phyloP scores from a whole-genome alignment of 2,888 invertebrate genomes.

The Sesia apiformis region DNA sequence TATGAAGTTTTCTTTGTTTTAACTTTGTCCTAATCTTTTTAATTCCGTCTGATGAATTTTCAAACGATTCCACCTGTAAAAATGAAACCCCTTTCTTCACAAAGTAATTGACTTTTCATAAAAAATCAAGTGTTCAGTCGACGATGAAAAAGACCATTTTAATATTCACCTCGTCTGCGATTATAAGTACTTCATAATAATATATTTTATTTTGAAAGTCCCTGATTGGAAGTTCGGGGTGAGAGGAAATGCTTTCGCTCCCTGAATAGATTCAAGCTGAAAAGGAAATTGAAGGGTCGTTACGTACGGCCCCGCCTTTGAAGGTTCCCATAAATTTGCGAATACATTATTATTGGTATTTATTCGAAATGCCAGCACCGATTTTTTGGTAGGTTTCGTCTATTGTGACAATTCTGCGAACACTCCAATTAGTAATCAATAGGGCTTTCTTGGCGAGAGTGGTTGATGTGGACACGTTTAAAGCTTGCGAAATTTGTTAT shows the following conservation, averaged over 20 bases:
- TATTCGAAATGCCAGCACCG: conserved; percentile 22
- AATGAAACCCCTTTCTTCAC: conserved; percentile 3
- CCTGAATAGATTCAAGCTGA: conserved; percentile 58
- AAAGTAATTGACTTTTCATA: conserved; percentile 14
- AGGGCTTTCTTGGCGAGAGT: no score
- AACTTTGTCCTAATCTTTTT: not conserved
- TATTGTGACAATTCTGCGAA: not conserved
- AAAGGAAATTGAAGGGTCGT: conserved; percentile 69
- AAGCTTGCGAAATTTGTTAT: not conserved
- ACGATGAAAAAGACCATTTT: conserved; percentile 35
- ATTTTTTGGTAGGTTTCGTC: conserved; percentile 2
- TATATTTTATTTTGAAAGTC: conserved; percentile 42
- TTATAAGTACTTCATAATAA: conserved; percentile 33
- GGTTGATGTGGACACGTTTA: no score
- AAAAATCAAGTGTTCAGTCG: conserved; percentile 19
- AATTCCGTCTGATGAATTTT: not conserved
- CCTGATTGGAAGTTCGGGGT: conserved; percentile 48
- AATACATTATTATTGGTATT: conserved; percentile 49
- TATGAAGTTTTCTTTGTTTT: conserved; percentile 11
- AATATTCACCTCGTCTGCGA: conserved; percentile 52
- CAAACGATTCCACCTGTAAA: not conserved
- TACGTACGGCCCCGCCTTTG: conserved; percentile 40
- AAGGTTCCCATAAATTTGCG: conserved; percentile 51
- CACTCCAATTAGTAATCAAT: not conserved
- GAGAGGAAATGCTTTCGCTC: conserved; percentile 52